Conservation (phyloP, 2,888 invertebrate species). For the Perizoma flavofasciatum region DNA sequence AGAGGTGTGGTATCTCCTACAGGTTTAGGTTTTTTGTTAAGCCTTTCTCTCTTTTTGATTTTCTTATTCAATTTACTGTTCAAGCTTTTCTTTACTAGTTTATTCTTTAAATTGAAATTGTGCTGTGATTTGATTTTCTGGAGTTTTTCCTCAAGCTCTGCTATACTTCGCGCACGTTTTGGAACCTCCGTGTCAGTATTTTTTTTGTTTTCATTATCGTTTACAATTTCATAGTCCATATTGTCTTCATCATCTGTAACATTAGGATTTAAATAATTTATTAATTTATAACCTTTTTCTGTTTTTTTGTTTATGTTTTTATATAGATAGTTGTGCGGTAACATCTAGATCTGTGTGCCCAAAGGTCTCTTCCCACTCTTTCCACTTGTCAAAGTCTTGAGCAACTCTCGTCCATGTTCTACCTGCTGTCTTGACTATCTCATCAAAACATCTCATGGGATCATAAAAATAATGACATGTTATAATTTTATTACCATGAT, state of each 20-base stretch:
- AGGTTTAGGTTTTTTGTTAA: slow-evolving; percentile 59
- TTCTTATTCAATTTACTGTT: slow-evolving; percentile 88
- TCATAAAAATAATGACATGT: too few relatives aligned
- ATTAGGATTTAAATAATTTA: not conserved
- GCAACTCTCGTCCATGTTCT: too few relatives aligned
- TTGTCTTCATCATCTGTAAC: slow-evolving; percentile 66
- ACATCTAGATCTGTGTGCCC: too few relatives aligned
- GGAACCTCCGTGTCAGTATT: slow-evolving; percentile 58
- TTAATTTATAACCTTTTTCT: too few relatives aligned
- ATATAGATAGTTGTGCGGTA: too few relatives aligned
- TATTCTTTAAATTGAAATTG: slow-evolving; percentile 86
- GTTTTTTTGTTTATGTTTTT: too few relatives aligned
- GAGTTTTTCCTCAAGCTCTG: slow-evolving; percentile 86
- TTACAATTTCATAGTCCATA: slow-evolving; percentile 64
- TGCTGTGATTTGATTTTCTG: slow-evolving; percentile 85
- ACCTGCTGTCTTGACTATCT: too few relatives aligned
- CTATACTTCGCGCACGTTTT: slow-evolving; percentile 84
- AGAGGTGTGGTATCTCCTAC: slow-evolving; percentile 42
- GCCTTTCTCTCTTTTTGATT: slow-evolving; percentile 83
- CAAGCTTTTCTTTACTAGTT: slow-evolving; percentile 86
- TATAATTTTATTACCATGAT: too few relatives aligned
- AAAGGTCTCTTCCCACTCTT: too few relatives aligned
- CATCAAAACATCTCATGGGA: too few relatives aligned
- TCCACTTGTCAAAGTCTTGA: too few relatives aligned
- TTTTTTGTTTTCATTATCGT: slow-evolving; percentile 45